phyloP scores from a whole-genome alignment of 2,888 invertebrate genomes.

The Rotaria magnacalcarata region DNA sequence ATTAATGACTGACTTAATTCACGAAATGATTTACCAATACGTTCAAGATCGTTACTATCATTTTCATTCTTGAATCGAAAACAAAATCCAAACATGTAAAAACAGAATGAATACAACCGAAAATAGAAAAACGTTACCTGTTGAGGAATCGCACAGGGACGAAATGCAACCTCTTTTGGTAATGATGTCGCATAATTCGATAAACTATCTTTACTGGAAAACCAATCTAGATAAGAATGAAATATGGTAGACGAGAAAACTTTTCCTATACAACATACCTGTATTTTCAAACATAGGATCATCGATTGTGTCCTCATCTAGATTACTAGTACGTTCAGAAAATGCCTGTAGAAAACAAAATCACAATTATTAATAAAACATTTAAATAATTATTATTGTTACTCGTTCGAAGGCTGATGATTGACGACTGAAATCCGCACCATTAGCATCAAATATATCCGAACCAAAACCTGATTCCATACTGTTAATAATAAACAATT shows the following conservation, averaged over 20 bases:
- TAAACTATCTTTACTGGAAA: not conserved
- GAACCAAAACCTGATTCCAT: slow-evolving; percentile 4
- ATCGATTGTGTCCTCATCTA: not conserved
- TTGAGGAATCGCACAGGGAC: not conserved
- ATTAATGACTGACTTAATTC: slow-evolving; percentile 21
- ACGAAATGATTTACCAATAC: slow-evolving; percentile 34
- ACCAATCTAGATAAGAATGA: not conserved
- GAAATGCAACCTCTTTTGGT: slow-evolving; percentile 11
- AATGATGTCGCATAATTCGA: slow-evolving; percentile 1
- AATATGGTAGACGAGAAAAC: no score
- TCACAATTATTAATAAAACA: no score
- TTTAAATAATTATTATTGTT: no score
- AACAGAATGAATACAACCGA: not conserved
- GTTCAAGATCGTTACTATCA: slow-evolving; percentile 17
- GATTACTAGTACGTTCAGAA: not conserved
- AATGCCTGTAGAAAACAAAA: not conserved
- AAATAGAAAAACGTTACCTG: not conserved
- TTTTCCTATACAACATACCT: not conserved
- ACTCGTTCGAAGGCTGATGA: not conserved
- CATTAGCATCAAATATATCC: slow-evolving; percentile 10
- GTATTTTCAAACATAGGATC: not conserved
- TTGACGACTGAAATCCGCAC: not conserved
- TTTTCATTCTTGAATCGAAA: not conserved
- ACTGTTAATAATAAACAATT: not conserved
- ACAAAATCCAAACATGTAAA: not conserved